These are phyloP conservation scores for Drosophila setosimentum DNA, from an alignment of 2,888 invertebrate species.

Conservation along the genomic window DNA sequence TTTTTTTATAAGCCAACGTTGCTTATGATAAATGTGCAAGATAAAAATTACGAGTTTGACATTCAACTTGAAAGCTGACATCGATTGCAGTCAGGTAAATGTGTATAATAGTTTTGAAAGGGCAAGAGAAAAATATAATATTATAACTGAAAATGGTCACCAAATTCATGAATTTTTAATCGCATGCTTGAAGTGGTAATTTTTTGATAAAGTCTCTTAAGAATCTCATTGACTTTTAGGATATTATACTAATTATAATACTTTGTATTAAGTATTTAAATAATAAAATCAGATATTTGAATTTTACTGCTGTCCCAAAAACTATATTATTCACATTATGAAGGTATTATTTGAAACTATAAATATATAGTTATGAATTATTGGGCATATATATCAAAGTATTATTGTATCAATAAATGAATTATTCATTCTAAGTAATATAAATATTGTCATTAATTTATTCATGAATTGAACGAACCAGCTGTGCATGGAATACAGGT, in stretches of 20 bases:
- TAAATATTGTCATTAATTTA: slow-evolving; percentile 5
- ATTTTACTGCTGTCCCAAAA: neutral
- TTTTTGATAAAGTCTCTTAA: neutral
- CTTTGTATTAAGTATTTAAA: neutral
- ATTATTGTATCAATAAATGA: neutral
- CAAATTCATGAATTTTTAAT: neutral
- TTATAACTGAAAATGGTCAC: neutral
- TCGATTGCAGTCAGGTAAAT: slow-evolving; percentile 24
- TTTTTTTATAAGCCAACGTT: slow-evolving; percentile 35
- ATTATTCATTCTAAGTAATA: slow-evolving; percentile 13
- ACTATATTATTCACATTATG: neutral
- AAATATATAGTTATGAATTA: neutral
- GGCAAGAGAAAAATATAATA: slow-evolving; percentile 14
- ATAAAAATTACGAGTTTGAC: slow-evolving; percentile 29
- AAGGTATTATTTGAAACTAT: neutral
- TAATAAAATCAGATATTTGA: neutral
- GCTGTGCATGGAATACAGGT: slow-evolving; percentile 14
- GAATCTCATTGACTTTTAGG: neutral
- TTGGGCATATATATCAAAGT: neutral
- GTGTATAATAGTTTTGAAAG: slow-evolving; percentile 7
- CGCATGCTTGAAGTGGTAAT: neutral
- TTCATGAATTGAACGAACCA: slow-evolving; percentile 29
- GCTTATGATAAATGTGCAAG: slow-evolving; percentile 68
- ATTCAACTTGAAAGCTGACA: slow-evolving; percentile 70
- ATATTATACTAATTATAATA: neutral